Evolutionary conservation across 1,140 invertebrate species (phyloP).

Genomic region (Steinernema khuongi): DNA sequence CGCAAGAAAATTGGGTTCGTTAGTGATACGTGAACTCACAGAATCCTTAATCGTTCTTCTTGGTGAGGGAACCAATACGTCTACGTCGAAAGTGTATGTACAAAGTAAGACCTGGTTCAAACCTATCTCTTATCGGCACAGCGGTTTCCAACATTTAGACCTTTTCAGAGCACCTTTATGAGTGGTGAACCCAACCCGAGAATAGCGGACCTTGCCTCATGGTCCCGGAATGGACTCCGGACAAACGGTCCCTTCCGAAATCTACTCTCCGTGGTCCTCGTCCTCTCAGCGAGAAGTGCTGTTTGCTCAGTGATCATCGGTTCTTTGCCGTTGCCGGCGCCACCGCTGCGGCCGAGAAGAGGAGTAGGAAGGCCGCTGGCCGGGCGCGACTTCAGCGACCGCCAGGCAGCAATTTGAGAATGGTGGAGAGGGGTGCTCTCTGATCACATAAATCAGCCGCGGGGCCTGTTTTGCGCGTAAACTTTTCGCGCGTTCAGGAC

Average conservation of each 20-base stretch:
- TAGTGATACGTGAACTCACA: no score
- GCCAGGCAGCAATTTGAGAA: not conserved
- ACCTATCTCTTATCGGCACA: no score
- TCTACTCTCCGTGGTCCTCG: not conserved
- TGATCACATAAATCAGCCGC: slow-evolving; percentile 9
- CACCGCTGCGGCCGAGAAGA: not conserved
- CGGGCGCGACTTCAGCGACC: not conserved
- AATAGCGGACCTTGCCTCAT: no score
- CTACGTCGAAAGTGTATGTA: no score
- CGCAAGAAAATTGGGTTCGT: no score
- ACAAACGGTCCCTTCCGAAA: not conserved
- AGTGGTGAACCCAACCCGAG: no score
- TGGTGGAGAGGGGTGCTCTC: not conserved
- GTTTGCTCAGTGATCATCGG: slow-evolving; percentile 16
- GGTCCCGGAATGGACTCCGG: not conserved
- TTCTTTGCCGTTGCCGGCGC: no score
- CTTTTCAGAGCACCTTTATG: no score
- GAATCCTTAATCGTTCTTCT: no score
- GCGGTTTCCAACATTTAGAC: no score
- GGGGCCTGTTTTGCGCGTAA: not conserved
- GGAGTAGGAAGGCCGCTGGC: slow-evolving; percentile 6
- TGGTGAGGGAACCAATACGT: no score
- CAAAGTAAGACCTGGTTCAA: no score
- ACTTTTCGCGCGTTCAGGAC: slow-evolving; percentile 6
- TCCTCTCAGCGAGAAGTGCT: not conserved